These are phyloP conservation scores for Miichthys miiuy DNA, from an alignment of 2,797 vertebrate species.

Conservation along the genomic window DNA sequence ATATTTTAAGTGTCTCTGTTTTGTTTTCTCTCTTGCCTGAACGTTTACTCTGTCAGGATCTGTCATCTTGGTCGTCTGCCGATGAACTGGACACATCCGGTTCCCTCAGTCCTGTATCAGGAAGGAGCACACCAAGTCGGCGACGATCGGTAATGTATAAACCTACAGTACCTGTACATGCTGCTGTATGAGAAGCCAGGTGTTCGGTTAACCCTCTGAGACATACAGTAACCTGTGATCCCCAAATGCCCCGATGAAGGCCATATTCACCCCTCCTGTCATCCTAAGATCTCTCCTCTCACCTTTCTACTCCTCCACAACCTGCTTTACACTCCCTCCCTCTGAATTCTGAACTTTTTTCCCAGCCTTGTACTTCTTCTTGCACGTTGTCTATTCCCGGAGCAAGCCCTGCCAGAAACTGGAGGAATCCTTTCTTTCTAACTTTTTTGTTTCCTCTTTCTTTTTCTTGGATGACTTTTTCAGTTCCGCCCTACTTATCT, in stretches of 20 bases:
- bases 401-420: conserved; percentile 57
- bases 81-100: conserved; percentile 97
- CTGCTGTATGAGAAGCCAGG: conserved; percentile 48
- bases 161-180: conserved; percentile 33
- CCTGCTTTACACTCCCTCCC: conserved; percentile 39
- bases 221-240: conserved; percentile 65
- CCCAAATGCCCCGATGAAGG: conserved; percentile 71
- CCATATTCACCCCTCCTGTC: conserved; percentile 75
- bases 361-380: conserved; percentile 67
- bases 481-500: conserved; percentile 78
- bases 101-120: conserved; percentile 94
- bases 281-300: conserved; percentile 69
- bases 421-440: conserved; percentile 66
- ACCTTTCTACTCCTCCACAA: conserved; percentile 69
- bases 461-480: conserved; percentile 76
- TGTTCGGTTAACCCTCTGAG: conserved; percentile 55
- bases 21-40: background rate
- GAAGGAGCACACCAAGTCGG: conserved; percentile 92
- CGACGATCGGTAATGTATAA: conserved; percentile 91
- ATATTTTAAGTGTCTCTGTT: background rate
- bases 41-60: conserved; percentile 85
- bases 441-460: conserved; percentile 72
- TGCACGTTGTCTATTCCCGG: conserved; percentile 79
- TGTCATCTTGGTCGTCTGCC: conserved; percentile 97
- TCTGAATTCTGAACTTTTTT: conserved; percentile 47